Conservation (phyloP, 2,113 vertebrate species). For the Tragelaphus scriptus region DNA sequence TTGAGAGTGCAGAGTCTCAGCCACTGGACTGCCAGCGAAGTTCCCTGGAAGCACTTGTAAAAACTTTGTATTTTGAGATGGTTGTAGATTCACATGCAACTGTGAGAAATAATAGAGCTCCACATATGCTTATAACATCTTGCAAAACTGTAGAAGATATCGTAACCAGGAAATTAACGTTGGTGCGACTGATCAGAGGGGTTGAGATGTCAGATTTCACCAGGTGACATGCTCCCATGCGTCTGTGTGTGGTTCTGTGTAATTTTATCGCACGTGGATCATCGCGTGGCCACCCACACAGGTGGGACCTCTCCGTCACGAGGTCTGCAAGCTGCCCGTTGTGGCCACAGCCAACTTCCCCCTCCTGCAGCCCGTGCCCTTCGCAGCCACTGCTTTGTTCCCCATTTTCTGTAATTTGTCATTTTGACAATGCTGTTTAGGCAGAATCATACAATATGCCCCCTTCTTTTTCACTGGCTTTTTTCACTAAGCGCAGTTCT, state of each 20-base stretch:
- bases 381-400: background rate
- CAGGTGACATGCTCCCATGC: background rate
- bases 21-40: background rate
- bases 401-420: background rate
- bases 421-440: background rate
- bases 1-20: background rate
- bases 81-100: background rate
- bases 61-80: background rate
- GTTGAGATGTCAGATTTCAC: background rate
- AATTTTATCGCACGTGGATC: rapidly evolving
- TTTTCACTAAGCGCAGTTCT: rapidly evolving
- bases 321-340: background rate
- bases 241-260: background rate
- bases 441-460: rapidly evolving
- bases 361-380: rapidly evolving
- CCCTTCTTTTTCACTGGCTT: rapidly evolving
- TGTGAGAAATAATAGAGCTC: too few relatives aligned
- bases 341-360: background rate
- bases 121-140: rapidly evolving
- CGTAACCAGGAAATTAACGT: background rate
- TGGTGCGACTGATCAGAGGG: background rate
- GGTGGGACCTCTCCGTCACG: rapidly evolving
- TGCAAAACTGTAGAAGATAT: background rate
- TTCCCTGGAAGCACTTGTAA: background rate
- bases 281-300: background rate